A percentile compares a stretch with the other conserved stretches of the same genome.
Conservation (phyloP, 2,888 invertebrate species). For the Epinotia brunnichana region DNA sequence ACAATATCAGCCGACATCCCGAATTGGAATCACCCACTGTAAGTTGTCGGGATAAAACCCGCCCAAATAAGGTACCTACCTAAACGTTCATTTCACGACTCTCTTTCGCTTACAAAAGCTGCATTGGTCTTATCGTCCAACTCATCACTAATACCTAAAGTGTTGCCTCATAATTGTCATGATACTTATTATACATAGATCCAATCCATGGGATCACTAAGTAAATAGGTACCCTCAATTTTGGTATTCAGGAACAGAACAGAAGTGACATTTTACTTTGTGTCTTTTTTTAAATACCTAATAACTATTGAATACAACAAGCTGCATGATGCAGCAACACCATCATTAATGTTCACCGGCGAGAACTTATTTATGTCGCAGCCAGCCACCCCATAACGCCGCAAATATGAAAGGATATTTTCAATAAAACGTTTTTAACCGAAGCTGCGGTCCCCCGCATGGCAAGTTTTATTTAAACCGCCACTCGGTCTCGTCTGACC, state of each 20-base stretch:
- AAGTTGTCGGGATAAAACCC: neutral
- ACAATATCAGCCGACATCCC: neutral
- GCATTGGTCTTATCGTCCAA: neutral
- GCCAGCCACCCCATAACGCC: constrained; percentile 33
- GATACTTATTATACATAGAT: neutral
- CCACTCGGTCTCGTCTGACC: constrained; percentile 30
- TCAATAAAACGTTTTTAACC: constrained; percentile 42
- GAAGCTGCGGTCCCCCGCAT: constrained; percentile 45
- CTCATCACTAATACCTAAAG: neutral
- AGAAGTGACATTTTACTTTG: too few relatives aligned
- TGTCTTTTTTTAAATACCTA: neutral
- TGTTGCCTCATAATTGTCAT: neutral
- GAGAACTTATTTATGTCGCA: constrained; percentile 18
- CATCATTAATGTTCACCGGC: constrained; percentile 10
- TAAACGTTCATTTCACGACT: neutral
- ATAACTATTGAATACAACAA: neutral
- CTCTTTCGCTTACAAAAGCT: neutral
- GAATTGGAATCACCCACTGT: neutral
- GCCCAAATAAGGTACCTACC: neutral
- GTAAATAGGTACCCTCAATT: too few relatives aligned
- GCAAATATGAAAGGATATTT: constrained; percentile 41
- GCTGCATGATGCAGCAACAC: neutral
- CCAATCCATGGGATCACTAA: neutral
- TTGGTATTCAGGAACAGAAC: too few relatives aligned
- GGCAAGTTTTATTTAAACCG: constrained; percentile 40